Evolutionary conservation across 2,113 vertebrate genomes (phyloP).

Genomic region (Thunnus maccoyii): DNA sequence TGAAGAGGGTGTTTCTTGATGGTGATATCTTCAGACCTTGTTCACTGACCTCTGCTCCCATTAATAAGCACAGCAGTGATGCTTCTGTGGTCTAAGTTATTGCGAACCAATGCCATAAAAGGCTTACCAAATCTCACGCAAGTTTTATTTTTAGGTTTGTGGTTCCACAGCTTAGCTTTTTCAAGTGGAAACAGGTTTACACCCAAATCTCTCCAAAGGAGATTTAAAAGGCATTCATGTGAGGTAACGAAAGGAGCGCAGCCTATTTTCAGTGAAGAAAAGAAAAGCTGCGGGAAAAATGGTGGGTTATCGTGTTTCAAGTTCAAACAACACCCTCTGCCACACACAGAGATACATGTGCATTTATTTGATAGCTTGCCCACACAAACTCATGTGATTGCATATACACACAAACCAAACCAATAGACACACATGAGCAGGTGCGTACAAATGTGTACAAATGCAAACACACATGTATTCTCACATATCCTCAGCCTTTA

Average conservation of each 20-base stretch:
- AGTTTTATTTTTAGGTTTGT: slow-evolving; percentile 73
- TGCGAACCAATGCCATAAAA: slow-evolving; percentile 49
- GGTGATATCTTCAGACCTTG: not conserved
- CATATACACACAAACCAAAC: slow-evolving; percentile 11
- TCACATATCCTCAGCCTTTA: slow-evolving; percentile 35
- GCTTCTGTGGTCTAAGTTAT: slow-evolving; percentile 27
- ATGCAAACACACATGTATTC: slow-evolving; percentile 6
- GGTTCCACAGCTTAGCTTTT: slow-evolving; percentile 69
- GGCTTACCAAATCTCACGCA: slow-evolving; percentile 58
- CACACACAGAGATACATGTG: slow-evolving; percentile 5
- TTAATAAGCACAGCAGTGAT: slow-evolving; percentile 2
- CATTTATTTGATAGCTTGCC: slow-evolving; percentile 24
- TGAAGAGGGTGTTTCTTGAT: not conserved
- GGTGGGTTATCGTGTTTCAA: slow-evolving; percentile 31
- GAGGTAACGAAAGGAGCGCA: slow-evolving; percentile 54
- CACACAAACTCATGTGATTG: slow-evolving; percentile 4
- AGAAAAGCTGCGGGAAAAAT: slow-evolving; percentile 48
- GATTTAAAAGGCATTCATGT: slow-evolving; percentile 76
- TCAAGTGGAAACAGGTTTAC: slow-evolving; percentile 78
- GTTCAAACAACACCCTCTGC: slow-evolving; percentile 45
- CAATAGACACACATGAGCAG: slow-evolving; percentile 23
- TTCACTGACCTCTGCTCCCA: slow-evolving; percentile 20
- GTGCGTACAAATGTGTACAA: not conserved
- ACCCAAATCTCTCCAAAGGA: slow-evolving; percentile 74
- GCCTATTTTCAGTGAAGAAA: slow-evolving; percentile 71